Percentiles rank a stretch among this genome's conserved stretches.
phyloP scores from a whole-genome alignment of 2,888 invertebrate genomes.

The Patella caerulea region DNA sequence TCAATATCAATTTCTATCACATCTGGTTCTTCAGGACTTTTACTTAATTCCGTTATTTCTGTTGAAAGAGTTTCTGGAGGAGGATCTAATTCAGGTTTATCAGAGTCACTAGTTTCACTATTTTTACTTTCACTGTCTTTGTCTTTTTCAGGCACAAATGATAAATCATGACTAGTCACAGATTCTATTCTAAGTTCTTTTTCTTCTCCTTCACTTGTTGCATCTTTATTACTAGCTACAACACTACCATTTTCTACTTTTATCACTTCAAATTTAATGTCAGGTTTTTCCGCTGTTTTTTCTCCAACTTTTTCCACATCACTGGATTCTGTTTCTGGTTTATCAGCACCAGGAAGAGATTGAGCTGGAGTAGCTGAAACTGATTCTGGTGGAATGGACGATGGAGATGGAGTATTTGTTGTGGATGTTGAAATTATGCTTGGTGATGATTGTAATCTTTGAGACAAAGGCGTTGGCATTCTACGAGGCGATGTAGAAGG shows the following conservation, averaged over 20 bases:
- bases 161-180: conserved; percentile 11
- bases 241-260: conserved; percentile 12
- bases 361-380: conserved; percentile 1
- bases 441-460: conserved; percentile 2
- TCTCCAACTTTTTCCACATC: not conserved
- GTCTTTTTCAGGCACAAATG: not conserved
- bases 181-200: conserved; percentile 1
- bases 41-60: not conserved
- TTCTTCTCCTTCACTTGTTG: conserved; percentile 1
- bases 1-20: conserved; percentile 7
- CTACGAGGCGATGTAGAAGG: not conserved
- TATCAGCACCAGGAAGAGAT: conserved; percentile 6
- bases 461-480: not conserved
- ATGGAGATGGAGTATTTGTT: not conserved
- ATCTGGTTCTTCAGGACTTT: not conserved
- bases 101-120: not conserved
- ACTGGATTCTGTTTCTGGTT: not conserved
- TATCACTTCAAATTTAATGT: conserved; percentile 9
- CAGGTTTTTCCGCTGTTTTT: not conserved
- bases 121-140: not conserved
- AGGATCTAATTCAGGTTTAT: not conserved
- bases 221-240: conserved; percentile 6
- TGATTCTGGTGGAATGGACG: not conserved
- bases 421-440: not conserved
- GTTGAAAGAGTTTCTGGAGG: not conserved